A percentile compares a stretch with the other conserved stretches of the same genome.
Evolutionary conservation across 2,797 vertebrate genomes (phyloP).

Genomic region (Parauchenoglanis punctatus): DNA sequence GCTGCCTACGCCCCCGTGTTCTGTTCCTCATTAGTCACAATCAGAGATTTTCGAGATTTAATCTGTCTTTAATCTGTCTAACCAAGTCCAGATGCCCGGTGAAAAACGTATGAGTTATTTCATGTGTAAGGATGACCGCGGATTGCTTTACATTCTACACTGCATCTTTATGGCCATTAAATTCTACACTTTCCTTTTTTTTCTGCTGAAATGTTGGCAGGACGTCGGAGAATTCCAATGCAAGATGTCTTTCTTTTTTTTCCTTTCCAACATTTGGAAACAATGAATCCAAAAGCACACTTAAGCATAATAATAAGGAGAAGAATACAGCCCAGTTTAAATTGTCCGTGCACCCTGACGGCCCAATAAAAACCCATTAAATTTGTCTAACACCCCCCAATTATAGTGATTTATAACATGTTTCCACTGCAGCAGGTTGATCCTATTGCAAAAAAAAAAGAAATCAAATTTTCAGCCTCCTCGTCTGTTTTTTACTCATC

Average conservation of each 20-base stretch:
- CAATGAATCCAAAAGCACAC: constrained; percentile 32
- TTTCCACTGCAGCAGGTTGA: constrained; percentile 42
- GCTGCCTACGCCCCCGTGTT: background rate
- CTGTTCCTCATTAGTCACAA: constrained; percentile 35
- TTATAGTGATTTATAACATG: constrained; percentile 47
- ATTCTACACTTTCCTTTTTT: background rate
- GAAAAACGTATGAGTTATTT: background rate
- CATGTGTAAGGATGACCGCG: background rate
- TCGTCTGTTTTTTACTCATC: background rate
- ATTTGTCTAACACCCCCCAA: constrained; percentile 35
- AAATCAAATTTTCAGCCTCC: background rate
- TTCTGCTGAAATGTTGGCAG: constrained; percentile 11
- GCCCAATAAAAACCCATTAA: constrained; percentile 48
- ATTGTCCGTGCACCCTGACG: constrained; percentile 42
- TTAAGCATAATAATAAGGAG: constrained; percentile 35
- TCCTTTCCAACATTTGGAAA: constrained; percentile 34
- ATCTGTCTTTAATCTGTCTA: constrained; percentile 31
- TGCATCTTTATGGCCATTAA: constrained; percentile 22
- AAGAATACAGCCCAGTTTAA: constrained; percentile 31
- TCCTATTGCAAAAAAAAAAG: background rate
- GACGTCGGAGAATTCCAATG: constrained; percentile 19
- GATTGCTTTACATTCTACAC: constrained; percentile 20
- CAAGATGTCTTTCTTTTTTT: constrained; percentile 20
- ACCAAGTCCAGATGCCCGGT: background rate
- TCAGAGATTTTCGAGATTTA: constrained; percentile 21